Percentiles rank a stretch among this genome's conserved stretches.
Conservation (phyloP, 2,797 vertebrate species). For the Oophaga sylvatica region DNA sequence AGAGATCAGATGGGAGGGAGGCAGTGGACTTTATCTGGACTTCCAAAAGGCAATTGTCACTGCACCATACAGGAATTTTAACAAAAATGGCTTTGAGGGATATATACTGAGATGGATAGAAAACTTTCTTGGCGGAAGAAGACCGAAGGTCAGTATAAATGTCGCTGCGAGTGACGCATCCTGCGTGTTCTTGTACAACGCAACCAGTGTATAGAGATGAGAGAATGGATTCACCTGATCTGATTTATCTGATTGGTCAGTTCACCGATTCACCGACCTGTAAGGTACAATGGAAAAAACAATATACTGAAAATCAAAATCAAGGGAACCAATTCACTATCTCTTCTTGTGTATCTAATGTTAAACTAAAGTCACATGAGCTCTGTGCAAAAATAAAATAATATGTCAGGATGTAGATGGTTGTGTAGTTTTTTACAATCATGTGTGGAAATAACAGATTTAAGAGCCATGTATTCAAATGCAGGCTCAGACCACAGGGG, state of each 20-base stretch:
- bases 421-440: not conserved
- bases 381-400: not conserved
- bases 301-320: not conserved
- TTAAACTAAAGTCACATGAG: not conserved
- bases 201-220: conserved; percentile 5
- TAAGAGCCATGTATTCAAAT: not conserved
- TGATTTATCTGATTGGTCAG: not conserved
- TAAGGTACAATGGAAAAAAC: not conserved
- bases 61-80: conserved; percentile 59
- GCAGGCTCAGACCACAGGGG: not conserved
- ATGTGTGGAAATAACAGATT: not conserved
- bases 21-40: conserved; percentile 63
- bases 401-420: not conserved
- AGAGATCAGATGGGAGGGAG: conserved; percentile 63
- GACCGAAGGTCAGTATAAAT: conserved; percentile 62
- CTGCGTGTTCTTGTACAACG: conserved; percentile 33
- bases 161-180: conserved; percentile 34
- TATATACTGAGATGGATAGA: conserved; percentile 62
- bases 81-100: conserved; percentile 62
- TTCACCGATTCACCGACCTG: not conserved
- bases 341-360: not conserved
- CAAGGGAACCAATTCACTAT: not conserved
- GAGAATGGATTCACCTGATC: not conserved
- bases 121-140: conserved; percentile 63
- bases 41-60: conserved; percentile 61